A percentile compares a stretch with the other conserved stretches of the same genome.
phyloP scores from a whole-genome alignment of 2,797 vertebrate species.

The Momotus momota region DNA sequence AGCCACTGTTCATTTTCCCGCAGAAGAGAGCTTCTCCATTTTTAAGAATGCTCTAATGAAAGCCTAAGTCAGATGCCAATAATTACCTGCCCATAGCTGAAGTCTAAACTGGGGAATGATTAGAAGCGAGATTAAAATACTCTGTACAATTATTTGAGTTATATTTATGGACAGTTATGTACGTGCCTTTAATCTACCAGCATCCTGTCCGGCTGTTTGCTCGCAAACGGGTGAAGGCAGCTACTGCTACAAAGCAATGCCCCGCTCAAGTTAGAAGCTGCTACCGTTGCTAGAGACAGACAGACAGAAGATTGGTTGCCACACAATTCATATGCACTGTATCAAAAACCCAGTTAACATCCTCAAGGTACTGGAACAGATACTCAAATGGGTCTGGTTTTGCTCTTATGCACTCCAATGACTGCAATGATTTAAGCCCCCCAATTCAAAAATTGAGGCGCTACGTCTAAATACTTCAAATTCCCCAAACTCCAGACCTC shows the following conservation, averaged over 20 bases:
- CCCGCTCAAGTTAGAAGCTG: neutral
- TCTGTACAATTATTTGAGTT: neutral
- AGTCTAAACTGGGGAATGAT: neutral
- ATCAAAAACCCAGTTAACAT: neutral
- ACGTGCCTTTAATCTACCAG: neutral
- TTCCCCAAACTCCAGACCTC: neutral
- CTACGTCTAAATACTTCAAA: neutral
- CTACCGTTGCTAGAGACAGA: neutral
- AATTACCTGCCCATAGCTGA: neutral
- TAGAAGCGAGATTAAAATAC: neutral
- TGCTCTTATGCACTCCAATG: neutral
- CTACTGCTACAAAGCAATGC: neutral
- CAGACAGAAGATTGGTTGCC: neutral
- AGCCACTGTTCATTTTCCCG: neutral
- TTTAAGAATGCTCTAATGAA: neutral
- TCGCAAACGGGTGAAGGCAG: neutral
- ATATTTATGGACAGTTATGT: accelerated
- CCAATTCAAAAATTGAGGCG: neutral
- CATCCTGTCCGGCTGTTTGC: neutral
- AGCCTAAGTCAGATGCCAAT: neutral
- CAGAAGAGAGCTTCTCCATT: neutral
- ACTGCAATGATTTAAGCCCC: neutral
- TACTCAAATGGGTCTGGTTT: neutral
- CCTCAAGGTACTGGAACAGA: neutral
- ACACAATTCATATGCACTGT: neutral